phyloP scores from a whole-genome alignment of 2,113 vertebrate species.

The Leucoraja erinaceus region DNA sequence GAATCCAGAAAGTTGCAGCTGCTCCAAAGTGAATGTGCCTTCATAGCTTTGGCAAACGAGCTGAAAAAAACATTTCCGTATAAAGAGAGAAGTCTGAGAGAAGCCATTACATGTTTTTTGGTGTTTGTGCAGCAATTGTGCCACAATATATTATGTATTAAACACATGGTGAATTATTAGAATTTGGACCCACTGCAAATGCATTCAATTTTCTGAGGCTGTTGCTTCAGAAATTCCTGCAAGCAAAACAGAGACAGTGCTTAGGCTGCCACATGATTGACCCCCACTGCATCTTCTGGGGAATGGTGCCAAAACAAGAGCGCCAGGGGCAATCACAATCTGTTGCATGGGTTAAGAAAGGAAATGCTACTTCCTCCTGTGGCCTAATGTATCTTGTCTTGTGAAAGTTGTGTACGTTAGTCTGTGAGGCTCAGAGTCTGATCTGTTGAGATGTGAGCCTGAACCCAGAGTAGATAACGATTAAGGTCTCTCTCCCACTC shows the following conservation, averaged over 20 bases:
- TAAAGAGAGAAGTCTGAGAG: neutral
- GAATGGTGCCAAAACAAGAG: neutral
- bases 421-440: neutral
- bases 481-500: neutral
- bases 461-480: neutral
- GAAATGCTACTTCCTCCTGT: neutral
- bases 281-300: neutral
- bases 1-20: neutral
- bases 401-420: neutral
- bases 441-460: neutral
- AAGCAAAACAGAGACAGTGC: neutral
- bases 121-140: neutral
- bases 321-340: neutral
- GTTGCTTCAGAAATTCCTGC: neutral
- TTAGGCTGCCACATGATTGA: neutral
- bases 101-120: slow-evolving; percentile 8
- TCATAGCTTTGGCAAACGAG: neutral
- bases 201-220: neutral
- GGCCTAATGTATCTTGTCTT: neutral
- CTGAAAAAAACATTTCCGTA: neutral
- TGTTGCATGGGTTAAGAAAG: neutral
- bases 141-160: neutral
- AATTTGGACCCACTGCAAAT: neutral
- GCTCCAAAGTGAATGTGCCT: neutral
- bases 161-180: slow-evolving; percentile 18